Base-by-base conservation (phyloP, 2,888 invertebrate species). In the Drosophila subsilvestris region DNA sequence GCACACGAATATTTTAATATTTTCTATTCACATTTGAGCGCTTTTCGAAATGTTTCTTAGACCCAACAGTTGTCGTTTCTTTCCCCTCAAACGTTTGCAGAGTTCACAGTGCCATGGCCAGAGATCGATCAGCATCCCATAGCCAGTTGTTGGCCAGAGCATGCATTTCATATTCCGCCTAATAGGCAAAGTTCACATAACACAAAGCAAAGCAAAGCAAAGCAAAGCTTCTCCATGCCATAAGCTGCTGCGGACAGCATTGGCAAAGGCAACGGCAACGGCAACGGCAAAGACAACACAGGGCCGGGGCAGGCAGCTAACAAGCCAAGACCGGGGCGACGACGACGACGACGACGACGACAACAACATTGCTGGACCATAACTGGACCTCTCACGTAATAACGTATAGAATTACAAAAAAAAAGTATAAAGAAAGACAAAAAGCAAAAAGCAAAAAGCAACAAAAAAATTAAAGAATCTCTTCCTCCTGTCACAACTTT, bases 341-440 rank as follows among this genome's bases (percentile, higher is more conserved):
- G 20, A 43, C 27, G 27, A 32, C n/a, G 32, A 51, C 59, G 51
- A 66, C 65, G 62, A 70, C 66, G 63, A 79, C 71, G 63, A 75
- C 69, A 54, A 72, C 87, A 63, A 50, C 88, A 88, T 82, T 65
- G 78, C 69, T 79, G 73, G 80, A 78, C 84, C 88, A 88, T 84
- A 88, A 88, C 86, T 88, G 86, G 86, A 83, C 88, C 85, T 86
- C 88, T 88, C 85, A 85, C 85, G 85, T 85, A 85, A 85, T 85
- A 85, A 84, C 74, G 76, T 88, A 86, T 85, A 76, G 88, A 88
- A 76, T 85, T 85, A 83, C 86, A 80, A 86, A 76, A 65, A 32
- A 63, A 32, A 65, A 32, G 42, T 25, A 37, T 37, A 17, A 43
- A 45, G 45, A 51, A 54, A 61, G 42, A 61, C 22, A 47, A 62